phyloP scores from a whole-genome alignment of 2,113 vertebrate genomes.

The Anas platyrhynchos region DNA sequence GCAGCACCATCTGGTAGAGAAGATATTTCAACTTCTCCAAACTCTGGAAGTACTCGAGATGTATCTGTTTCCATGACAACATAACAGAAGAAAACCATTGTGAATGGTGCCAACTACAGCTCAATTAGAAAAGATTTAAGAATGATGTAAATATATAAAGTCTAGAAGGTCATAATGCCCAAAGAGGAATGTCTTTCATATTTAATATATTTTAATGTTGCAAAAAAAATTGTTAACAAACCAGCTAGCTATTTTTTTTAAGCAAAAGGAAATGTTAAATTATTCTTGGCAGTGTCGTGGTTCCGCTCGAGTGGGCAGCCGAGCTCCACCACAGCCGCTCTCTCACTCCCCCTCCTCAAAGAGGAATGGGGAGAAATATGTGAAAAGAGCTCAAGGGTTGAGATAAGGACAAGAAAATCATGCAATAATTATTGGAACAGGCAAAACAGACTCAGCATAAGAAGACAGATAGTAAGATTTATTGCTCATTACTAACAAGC shows the following conservation, averaged over 20 bases:
- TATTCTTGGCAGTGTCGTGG: neutral
- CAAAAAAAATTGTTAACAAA: neutral
- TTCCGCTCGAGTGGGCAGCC: too few species aligned
- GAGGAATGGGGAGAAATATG: too few species aligned
- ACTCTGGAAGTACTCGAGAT: constrained; percentile 87
- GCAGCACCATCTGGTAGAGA: constrained; percentile 85
- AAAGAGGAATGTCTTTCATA: constrained; percentile 55
- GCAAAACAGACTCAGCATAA: too few species aligned
- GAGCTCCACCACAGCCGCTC: too few species aligned
- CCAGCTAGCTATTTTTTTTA: neutral
- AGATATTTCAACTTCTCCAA: constrained; percentile 87
- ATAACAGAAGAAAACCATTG: constrained; percentile 64
- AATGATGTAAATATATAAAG: constrained; percentile 57
- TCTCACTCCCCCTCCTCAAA: too few species aligned
- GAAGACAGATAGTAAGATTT: too few species aligned
- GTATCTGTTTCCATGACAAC: constrained; percentile 85
- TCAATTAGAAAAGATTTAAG: constrained; percentile 70
- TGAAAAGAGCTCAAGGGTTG: too few species aligned
- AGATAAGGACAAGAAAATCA: too few species aligned
- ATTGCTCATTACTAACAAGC: too few species aligned
- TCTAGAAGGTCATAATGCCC: constrained; percentile 42
- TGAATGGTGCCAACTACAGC: constrained; percentile 66
- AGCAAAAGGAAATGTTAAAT: neutral
- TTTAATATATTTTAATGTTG: constrained; percentile 20
- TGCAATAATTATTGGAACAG: too few species aligned